Percentiles rank a stretch among this genome's conserved stretches.
Evolutionary conservation across 2,113 vertebrate species (phyloP).

Genomic region (Raja brachyura): DNA sequence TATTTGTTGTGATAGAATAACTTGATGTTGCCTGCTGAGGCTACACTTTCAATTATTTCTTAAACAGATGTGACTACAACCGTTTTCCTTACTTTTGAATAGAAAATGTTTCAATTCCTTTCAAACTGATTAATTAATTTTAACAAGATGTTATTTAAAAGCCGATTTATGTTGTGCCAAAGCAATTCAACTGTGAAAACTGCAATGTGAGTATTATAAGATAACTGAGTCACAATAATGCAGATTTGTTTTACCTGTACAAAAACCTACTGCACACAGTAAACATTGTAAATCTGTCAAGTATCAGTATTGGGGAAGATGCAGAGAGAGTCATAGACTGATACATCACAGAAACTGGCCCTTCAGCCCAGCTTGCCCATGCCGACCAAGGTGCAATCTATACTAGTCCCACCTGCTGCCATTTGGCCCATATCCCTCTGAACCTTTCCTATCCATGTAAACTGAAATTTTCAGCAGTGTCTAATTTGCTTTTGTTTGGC

Average conservation of each 20-base stretch:
- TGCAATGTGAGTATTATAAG: not conserved
- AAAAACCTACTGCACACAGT: not conserved
- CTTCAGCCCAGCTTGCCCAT: too few relatives aligned
- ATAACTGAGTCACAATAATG: too few relatives aligned
- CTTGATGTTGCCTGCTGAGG: not conserved
- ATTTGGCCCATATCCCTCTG: too few relatives aligned
- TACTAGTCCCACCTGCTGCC: too few relatives aligned
- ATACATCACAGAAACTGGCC: too few relatives aligned
- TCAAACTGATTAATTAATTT: not conserved
- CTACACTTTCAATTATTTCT: not conserved
- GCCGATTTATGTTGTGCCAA: not conserved
- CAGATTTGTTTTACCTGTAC: not conserved
- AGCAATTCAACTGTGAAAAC: not conserved
- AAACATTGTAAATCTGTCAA: not conserved
- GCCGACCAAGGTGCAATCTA: too few relatives aligned
- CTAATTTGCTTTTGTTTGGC: not conserved
- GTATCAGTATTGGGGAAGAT: not conserved
- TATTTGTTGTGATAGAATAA: not conserved
- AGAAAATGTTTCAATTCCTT: not conserved
- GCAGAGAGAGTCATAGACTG: not conserved
- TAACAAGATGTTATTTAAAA: not conserved
- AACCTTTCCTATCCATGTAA: too few relatives aligned
- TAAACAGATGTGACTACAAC: not conserved
- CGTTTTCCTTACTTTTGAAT: not conserved
- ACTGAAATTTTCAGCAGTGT: not conserved